Base-by-base conservation (phyloP, 2,113 vertebrate genomes). In the Glaucomys volans region DNA sequence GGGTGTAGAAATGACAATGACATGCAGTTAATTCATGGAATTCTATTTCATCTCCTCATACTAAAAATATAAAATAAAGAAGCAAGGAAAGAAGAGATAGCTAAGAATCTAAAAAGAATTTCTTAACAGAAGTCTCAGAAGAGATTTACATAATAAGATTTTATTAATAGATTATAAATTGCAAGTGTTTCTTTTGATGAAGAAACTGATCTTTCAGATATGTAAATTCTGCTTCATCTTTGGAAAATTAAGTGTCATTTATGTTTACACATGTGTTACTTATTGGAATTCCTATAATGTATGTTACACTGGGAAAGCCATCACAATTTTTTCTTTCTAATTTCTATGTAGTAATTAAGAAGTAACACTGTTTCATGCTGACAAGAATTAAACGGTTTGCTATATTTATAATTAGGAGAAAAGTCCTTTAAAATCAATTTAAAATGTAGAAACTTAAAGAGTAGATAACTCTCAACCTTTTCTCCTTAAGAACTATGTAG, bases 371-470 rank as follows among this genome's bases (percentile, higher is more conserved):
- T 62, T 94, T 89, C 47, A 75, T 84, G 2, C 64, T 90, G 57
- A 90, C 6, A 94, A 37, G n/a, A 42, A 40, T 93, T 71, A 80
- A 32, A 50, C 3, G 30, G 1, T 17, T 54, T 82, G 0, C 40
- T 93, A 32, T 42, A 72, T 42, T 93, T 59, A 44, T 77, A 85
- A 66, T 44, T 76, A 94, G n/a, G 16, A 90, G 35, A 30, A 87
- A 83, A 57, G 18, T 17, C 2, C 14, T 75, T 81, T n/a, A 57
- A 94, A 77, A 67, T 77, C 5, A 76, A 4, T 32, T 94, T 77
- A 94, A 66, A 82, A 87, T 64, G 54, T n/a, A 64, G 17, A 85
- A 89, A 66, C 67, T 84, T 84, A 40, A 47, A 87, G 18, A 44
- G n/a, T 87, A 30, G 3, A 4, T 50, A 81, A 50, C 4, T 18